Conservation (phyloP, 2,888 invertebrate genomes). For the Apodemia hepburni region DNA sequence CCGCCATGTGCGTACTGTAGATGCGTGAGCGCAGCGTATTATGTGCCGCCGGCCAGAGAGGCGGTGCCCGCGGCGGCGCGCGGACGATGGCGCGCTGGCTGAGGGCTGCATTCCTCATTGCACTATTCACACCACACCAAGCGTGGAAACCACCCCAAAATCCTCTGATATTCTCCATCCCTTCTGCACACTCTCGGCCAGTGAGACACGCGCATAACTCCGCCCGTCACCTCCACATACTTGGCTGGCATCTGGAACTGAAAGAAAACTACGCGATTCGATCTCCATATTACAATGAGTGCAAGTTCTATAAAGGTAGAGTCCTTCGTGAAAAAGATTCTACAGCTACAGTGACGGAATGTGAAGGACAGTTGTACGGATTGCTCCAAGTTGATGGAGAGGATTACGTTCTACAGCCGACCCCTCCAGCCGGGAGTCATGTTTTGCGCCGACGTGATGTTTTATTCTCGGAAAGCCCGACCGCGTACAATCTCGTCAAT, state of each 20-base stretch:
- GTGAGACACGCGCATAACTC: slow-evolving; percentile 42
- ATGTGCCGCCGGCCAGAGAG: slow-evolving; percentile 52
- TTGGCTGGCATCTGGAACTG: slow-evolving; percentile 65
- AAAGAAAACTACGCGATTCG: slow-evolving; percentile 65
- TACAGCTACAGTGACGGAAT: slow-evolving; percentile 74
- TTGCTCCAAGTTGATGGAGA: slow-evolving; percentile 65
- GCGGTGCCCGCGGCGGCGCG: slow-evolving; percentile 63
- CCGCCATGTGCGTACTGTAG: slow-evolving; percentile 63
- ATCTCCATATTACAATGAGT: slow-evolving; percentile 65
- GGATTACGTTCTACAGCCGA: slow-evolving; percentile 74
- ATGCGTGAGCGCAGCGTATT: slow-evolving; percentile 64
- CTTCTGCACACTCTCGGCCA: slow-evolving; percentile 34
- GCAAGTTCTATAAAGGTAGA: slow-evolving; percentile 63
- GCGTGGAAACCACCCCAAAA: slow-evolving; percentile 35
- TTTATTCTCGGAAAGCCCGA: slow-evolving; percentile 50
- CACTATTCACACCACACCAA: slow-evolving; percentile 44
- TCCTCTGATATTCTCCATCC: slow-evolving; percentile 30
- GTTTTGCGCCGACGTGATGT: slow-evolving; percentile 64
- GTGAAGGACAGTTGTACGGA: slow-evolving; percentile 74
- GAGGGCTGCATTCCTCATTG: slow-evolving; percentile 58
- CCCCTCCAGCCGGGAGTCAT: slow-evolving; percentile 45
- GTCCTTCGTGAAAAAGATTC: slow-evolving; percentile 61
- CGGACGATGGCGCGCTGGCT: slow-evolving; percentile 71
- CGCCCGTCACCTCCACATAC: slow-evolving; percentile 52
- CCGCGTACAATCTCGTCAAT: slow-evolving; percentile 61